Conservation (phyloP, 1,140 invertebrate species). For the Pseudomyrmex dendroicus region DNA sequence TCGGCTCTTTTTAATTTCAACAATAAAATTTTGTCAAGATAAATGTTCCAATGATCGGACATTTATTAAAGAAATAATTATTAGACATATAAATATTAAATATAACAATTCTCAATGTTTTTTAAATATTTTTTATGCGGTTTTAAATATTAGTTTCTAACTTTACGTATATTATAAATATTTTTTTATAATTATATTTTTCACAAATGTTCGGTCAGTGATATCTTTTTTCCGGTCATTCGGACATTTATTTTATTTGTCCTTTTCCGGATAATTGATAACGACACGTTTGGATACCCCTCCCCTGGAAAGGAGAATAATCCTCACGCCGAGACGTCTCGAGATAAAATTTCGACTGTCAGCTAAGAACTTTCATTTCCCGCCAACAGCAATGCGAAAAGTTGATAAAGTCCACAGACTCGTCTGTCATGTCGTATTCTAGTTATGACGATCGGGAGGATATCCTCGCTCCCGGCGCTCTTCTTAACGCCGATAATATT, state of each 20-base stretch:
- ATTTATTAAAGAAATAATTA: too few species aligned
- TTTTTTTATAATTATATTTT: too few species aligned
- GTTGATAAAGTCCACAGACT: constrained; percentile 48
- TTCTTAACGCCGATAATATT: constrained; percentile 58
- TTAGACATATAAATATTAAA: too few species aligned
- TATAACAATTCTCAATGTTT: too few species aligned
- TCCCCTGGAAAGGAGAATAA: not conserved
- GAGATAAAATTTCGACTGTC: constrained; percentile 16
- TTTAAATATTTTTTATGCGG: too few species aligned
- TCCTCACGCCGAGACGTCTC: not conserved
- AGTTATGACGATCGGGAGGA: constrained; percentile 51
- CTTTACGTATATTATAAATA: too few species aligned
- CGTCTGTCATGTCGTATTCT: constrained; percentile 49
- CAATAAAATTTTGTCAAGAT: too few species aligned
- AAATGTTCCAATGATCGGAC: too few species aligned
- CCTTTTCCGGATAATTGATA: not conserved
- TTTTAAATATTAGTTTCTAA: too few species aligned
- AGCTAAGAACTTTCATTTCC: constrained; percentile 34
- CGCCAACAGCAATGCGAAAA: constrained; percentile 27
- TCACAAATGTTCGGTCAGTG: too few species aligned
- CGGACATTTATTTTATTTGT: not conserved
- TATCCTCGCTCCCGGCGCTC: constrained; percentile 21
- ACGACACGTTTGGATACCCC: not conserved
- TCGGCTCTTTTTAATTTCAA: too few species aligned
- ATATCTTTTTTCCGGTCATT: not conserved